Conservation (phyloP, 2,113 vertebrate genomes). For the Arenaria interpres region DNA sequence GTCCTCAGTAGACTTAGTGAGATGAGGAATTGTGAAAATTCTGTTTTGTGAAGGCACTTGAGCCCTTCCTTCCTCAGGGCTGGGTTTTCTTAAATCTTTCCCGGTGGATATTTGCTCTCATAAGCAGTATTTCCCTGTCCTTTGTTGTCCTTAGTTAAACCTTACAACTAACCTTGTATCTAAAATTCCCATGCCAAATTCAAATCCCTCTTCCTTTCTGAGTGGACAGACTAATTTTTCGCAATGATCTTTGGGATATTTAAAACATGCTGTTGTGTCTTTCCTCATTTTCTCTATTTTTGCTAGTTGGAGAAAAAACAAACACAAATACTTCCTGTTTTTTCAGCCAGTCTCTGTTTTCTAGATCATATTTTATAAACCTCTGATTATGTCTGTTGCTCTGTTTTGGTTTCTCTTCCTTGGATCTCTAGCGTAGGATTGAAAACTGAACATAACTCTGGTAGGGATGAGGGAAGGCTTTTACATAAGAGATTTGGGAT, state of each 20-base stretch:
- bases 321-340: not conserved
- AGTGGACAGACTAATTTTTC: not conserved
- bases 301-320: not conserved
- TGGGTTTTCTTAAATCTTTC: not conserved
- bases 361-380: not conserved
- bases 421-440: not conserved
- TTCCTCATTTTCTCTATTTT: not conserved
- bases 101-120: not conserved
- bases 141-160: conserved; percentile 18
- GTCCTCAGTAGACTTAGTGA: not conserved
- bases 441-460: not conserved
- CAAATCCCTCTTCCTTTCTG: not conserved
- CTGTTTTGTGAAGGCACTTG: not conserved
- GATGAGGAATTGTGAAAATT: not conserved
- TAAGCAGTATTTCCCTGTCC: not conserved
- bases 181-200: not conserved
- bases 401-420: not conserved
- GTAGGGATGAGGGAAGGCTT: not conserved
- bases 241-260: not conserved
- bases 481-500: not conserved
- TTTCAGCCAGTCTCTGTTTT: not conserved
- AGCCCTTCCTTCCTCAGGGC: not conserved
- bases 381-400: not conserved
- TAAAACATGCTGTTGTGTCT: not conserved
- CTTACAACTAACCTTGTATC: not conserved